Base-by-base conservation (phyloP, 2,888 invertebrate species). In the Trachelus stipa region DNA sequence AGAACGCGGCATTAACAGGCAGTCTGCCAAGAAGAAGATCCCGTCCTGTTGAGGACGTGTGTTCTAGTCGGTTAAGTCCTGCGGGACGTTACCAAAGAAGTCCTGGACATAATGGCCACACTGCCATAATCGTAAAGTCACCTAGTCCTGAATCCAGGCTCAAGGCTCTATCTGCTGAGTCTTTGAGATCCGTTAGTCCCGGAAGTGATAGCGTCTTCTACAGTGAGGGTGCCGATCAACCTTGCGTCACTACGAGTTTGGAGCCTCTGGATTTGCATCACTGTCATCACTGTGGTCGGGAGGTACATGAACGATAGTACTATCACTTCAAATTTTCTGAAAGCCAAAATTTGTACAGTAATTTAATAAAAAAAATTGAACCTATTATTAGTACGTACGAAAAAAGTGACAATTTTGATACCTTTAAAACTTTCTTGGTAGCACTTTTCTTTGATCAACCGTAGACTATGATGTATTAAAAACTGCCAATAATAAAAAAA, bases 131-230 rank as follows among this genome's bases (percentile, higher is more conserved):
- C 40, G 80, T 88, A 0, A 90, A 91, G 69, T 88, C 90, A 4
- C 88, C 91, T 33, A 93, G 92, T 86, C 92, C 93, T 1, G 93
- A 94, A 81, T 89, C 92, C 15, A 92, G 94, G 83, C 91, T 96
- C 76, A 97, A 97, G 92, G 96, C 97, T 12, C 93, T 97, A 80
- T 97, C 97, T 85, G 96, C 96, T 73, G 97, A 97, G 92, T 97
- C 97, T 1, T 92, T 97, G 77, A 94, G 97, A 74, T 97, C 97
- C n/a, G 97, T 96, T 69, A 97, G 97, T 87, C 97, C 97, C 4
- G 97, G 97, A 34, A 97, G 97, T 83, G 97, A 97, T 91, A 97
- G 96, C 79, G 97, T 97, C 35, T 97, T 97, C 92, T 97, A 97
- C 92, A 96, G 96, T 88, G 97, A 97, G 90, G 94, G 93, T 83